Evolutionary conservation across 2,888 invertebrate genomes (phyloP), one percentile per base, ranked within the genome.

Genomic region (Tachystola acroxantha): DNA sequence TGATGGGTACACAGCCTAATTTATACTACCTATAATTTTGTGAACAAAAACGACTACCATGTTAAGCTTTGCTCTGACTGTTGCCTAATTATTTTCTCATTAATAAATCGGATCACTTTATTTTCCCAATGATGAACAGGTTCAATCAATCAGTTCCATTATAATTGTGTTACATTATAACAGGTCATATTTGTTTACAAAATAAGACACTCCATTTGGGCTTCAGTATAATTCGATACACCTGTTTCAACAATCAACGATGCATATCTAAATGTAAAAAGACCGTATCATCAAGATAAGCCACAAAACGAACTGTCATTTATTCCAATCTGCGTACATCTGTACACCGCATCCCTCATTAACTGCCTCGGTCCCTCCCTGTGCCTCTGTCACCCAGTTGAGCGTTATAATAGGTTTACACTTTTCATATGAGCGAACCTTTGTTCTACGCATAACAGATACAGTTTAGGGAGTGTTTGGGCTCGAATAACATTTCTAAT

Each of bases 361-460:
- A 32, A 12, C 26, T 10, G 7, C 29, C 24, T 28, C 37, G 32
- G 37, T n/a, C 13, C 29, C 24, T 19, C 29, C 12, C 28, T 10
- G 33, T 32, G 14, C 12, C 29, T 14, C 28, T 10, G 33, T 32
- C 28, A 30, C 9, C 31, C 36, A 43, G 29, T 41, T 36, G 42
- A 40, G 42, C 42, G 40, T 45, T 39, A 39, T 45, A 45, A 45
- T 32, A 28, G 40, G 45, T 40, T 45, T 45, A 45, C 32, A 22
- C 26, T 33, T 31, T 28, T 36, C 36, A 32, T 24, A 25, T 14
- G 32, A 22, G 12, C 12, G 29, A 11, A 2, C 24, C 33, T 33
- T 37, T 37, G 32, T 27, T 28, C 16, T 24, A 37, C 12, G 24
- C n/a, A 2, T 14, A 14, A 27, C 10, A 24, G 27, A 26, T 34